These are phyloP conservation scores for Phanerotoma sp. DNA, from an alignment of 2,888 invertebrate species.

Conservation along the genomic window DNA sequence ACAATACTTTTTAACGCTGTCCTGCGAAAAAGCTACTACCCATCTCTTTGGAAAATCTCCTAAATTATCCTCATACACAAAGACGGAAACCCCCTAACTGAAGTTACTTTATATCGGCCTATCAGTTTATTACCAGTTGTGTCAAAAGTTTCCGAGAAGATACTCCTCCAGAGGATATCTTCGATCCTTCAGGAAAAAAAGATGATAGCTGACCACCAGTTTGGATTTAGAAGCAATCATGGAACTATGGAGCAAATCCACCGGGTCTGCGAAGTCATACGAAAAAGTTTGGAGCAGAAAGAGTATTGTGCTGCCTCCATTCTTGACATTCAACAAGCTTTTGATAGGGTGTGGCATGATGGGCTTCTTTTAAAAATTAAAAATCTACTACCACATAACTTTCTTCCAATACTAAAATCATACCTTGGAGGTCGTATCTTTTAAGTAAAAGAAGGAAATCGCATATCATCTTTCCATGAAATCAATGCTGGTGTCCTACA, in stretches of 20 bases:
- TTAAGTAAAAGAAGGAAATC: background rate
- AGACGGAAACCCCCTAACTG: slow-evolving; percentile 33
- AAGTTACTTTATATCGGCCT: slow-evolving; percentile 33
- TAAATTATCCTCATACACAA: slow-evolving; percentile 32
- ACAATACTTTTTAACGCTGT: slow-evolving; percentile 15
- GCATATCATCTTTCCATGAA: slow-evolving; percentile 8
- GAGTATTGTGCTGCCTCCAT: background rate
- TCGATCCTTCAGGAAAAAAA: slow-evolving; percentile 15
- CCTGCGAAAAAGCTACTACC: slow-evolving; percentile 27
- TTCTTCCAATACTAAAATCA: slow-evolving; percentile 1
- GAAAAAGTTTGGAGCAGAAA: slow-evolving; percentile 27
- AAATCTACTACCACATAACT: slow-evolving; percentile 21
- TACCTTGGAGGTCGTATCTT: background rate
- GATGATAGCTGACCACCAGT: slow-evolving; percentile 34
- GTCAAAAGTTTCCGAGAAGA: slow-evolving; percentile 38
- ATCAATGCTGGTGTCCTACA: slow-evolving; percentile 14
- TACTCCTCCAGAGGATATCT: slow-evolving; percentile 30
- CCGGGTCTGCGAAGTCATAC: slow-evolving; percentile 30
- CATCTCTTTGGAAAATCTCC: slow-evolving; percentile 35
- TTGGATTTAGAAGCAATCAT: slow-evolving; percentile 33
- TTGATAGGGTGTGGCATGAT: background rate
- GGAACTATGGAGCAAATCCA: slow-evolving; percentile 35
- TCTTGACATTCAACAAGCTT: background rate
- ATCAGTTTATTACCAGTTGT: slow-evolving; percentile 37
- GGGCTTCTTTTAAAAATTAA: background rate